A percentile compares a stretch with the other conserved stretches of the same genome.
phyloP scores from a whole-genome alignment of 2,797 vertebrate genomes.

The Channallabes apus region DNA sequence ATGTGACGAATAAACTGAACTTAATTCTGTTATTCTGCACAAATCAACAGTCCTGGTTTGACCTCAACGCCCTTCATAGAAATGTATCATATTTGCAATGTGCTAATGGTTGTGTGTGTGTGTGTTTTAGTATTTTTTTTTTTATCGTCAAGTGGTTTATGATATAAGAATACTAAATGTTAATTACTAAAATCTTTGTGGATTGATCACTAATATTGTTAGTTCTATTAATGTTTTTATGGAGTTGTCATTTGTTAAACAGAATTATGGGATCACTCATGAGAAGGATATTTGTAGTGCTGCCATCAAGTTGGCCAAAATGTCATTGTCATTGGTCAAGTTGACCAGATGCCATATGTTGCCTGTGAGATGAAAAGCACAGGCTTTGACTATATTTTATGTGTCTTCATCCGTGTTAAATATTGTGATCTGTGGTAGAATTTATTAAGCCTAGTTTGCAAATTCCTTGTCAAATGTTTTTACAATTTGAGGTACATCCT shows the following conservation, averaged over 20 bases:
- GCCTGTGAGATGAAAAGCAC: conserved; percentile 3
- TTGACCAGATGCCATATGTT: background rate
- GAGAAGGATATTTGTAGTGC: background rate
- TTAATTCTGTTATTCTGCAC: too few species aligned
- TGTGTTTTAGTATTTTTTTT: background rate
- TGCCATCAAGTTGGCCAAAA: background rate
- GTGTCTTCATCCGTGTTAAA: background rate
- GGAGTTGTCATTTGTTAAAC: background rate
- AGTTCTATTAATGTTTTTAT: background rate
- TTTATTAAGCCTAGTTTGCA: background rate
- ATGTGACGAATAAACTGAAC: too few species aligned
- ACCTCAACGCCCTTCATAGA: background rate
- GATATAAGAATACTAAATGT: background rate
- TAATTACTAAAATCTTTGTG: background rate
- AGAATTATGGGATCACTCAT: background rate
- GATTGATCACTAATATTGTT: background rate
- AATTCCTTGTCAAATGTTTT: background rate
- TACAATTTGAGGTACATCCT: background rate
- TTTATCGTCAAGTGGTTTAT: background rate
- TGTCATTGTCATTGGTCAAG: too few species aligned
- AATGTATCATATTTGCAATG: background rate
- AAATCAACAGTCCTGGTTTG: too few species aligned
- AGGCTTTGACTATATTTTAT: background rate
- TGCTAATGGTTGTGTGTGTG: background rate
- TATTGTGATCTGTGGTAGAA: background rate